Evolutionary conservation across 2,797 vertebrate genomes (phyloP), one percentile per base, ranked within the genome.

Genomic region (Pempheris klunzingeri): DNA sequence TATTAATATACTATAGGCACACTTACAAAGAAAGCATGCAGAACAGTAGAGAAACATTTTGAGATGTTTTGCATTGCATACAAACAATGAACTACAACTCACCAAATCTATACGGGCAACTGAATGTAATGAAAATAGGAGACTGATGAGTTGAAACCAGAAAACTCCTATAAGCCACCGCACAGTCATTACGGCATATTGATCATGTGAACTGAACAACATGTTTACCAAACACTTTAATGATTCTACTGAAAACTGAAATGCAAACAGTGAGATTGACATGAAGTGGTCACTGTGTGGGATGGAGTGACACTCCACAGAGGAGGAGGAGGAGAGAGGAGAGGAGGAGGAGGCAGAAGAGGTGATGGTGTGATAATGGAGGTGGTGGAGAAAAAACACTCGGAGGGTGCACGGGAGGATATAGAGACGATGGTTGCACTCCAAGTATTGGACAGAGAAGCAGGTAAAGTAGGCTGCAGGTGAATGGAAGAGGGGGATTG

Each of bases 161-260:
- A 22, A 67, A 63, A n/a, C 24, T n/a, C n/a, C n/a, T n/a, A n/a
- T n/a, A n/a, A n/a, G n/a, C n/a, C n/a, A 65, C 11, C 57, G 5
- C 15, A 41, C 60, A 3, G 65, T 90, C 80, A 88, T 92, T 74
- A 86, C 55, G 49, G 9, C 46, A 7, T 80, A 88, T 85, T 28
- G 87, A 91, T 89, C 83, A 75, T 17, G 63, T 63, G 61, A 78
- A 64, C 65, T 24, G 24, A 73, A 76, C 79, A 67, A 55, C 77
- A 43, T 89, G 91, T 93, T 92, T 90, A 90, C 86, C 82, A 85
- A 93, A 91, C 87, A 87, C 74, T 77, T 69, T 67, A 88, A 89
- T 74, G 81, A 84, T 15, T 62, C 80, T 7, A 1, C 53, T 58
- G 82, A 66, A 88, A 80, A 82, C 69, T 77, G 80, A 70, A 89